Evolutionary conservation across 2,113 vertebrate genomes (phyloP).

Genomic region (Euleptes europaea): DNA sequence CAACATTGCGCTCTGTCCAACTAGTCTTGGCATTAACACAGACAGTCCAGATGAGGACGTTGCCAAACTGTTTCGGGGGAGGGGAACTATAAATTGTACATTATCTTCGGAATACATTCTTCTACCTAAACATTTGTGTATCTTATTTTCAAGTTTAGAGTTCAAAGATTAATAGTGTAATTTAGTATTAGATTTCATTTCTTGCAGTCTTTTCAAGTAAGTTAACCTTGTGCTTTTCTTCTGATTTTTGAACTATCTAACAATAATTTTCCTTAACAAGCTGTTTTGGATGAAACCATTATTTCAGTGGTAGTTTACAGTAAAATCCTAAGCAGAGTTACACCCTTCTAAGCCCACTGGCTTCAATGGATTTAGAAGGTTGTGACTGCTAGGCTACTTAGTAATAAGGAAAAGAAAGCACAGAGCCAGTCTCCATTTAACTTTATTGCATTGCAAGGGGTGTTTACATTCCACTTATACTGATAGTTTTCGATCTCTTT

Average conservation of each 20-base stretch:
- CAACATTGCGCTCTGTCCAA: not conserved
- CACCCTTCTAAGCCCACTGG: too few species aligned
- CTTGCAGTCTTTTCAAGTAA: slow-evolving; percentile 22
- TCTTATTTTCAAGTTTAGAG: slow-evolving; percentile 22
- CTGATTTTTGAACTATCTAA: slow-evolving; percentile 43
- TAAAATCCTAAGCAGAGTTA: too few species aligned
- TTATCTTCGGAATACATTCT: slow-evolving; percentile 26
- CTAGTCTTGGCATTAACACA: slow-evolving; percentile 4
- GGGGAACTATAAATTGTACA: slow-evolving; percentile 20
- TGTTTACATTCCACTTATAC: slow-evolving; percentile 51
- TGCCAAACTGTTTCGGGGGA: not conserved
- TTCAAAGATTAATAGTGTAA: slow-evolving; percentile 43
- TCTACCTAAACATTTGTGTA: slow-evolving; percentile 41
- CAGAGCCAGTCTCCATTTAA: slow-evolving; percentile 56
- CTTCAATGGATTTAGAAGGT: too few species aligned
- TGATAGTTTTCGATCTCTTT: slow-evolving; percentile 28
- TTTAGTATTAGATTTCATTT: not conserved
- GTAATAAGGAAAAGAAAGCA: slow-evolving; percentile 28
- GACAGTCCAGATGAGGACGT: not conserved
- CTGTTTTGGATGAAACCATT: slow-evolving; percentile 54
- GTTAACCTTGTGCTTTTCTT: not conserved
- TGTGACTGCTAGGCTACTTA: slow-evolving; percentile 34
- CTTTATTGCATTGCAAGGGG: slow-evolving; percentile 51
- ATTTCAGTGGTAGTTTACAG: slow-evolving; percentile 38
- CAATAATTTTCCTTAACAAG: slow-evolving; percentile 60